These are phyloP conservation scores for Amphiprion clarkii DNA, from an alignment of 2,797 vertebrate genomes.

Conservation along the genomic window DNA sequence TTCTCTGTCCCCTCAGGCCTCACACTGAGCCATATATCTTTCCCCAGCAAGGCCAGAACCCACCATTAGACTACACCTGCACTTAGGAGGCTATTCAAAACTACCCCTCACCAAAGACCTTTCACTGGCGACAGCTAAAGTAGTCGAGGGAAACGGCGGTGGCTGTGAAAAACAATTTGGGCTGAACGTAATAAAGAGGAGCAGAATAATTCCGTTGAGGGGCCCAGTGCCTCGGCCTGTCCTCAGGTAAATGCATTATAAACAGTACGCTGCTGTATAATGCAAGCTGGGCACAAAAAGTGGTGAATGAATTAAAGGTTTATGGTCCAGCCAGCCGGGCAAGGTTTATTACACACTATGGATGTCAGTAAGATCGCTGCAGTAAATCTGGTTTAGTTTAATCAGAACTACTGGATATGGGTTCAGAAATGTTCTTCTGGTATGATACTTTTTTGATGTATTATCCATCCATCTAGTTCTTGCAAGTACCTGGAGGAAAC, in stretches of 20 bases:
- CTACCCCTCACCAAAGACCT: neutral
- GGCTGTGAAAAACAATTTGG: slow-evolving; percentile 14
- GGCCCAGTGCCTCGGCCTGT: neutral
- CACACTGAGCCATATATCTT: slow-evolving; percentile 48
- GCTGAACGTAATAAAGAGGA: slow-evolving; percentile 24
- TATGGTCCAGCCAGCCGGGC: slow-evolving; percentile 4
- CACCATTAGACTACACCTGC: slow-evolving; percentile 66
- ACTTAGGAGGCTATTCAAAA: slow-evolving; percentile 43
- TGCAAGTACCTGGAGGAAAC: slow-evolving; percentile 1
- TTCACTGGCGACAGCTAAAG: slow-evolving; percentile 34
- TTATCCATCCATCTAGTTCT: neutral
- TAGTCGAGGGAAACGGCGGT: slow-evolving; percentile 14
- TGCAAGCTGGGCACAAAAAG: slow-evolving; percentile 30
- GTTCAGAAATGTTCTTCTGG: neutral
- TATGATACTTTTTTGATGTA: slow-evolving; percentile 4
- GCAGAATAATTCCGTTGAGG: neutral
- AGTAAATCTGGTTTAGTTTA: slow-evolving; percentile 18
- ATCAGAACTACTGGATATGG: slow-evolving; percentile 11
- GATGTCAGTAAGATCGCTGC: slow-evolving; percentile 10
- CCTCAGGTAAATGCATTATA: slow-evolving; percentile 27
- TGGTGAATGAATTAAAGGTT: slow-evolving; percentile 27
- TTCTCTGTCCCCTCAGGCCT: slow-evolving; percentile 34
- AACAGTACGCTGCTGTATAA: slow-evolving; percentile 2
- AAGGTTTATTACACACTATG: slow-evolving; percentile 27
- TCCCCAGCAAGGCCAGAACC: slow-evolving; percentile 38